Conservation (phyloP, 2,113 vertebrate species). For the Callaeas wilsoni region DNA sequence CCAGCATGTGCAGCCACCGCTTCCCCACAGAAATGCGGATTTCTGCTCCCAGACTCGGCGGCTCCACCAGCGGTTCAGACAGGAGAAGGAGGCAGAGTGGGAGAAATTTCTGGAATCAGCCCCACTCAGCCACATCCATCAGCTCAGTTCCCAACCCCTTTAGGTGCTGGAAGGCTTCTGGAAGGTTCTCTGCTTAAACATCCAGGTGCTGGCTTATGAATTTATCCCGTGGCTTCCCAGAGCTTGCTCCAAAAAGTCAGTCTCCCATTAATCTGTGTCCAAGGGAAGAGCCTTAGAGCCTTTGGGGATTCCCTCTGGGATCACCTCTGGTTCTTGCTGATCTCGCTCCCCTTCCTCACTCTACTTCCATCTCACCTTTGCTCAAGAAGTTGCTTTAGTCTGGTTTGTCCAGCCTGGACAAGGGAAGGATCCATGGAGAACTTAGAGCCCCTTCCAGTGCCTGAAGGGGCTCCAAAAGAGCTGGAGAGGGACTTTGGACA, state of each 20-base stretch:
- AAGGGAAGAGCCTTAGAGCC: background rate
- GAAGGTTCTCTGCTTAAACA: background rate
- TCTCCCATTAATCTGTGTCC: fast-evolving
- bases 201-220: background rate
- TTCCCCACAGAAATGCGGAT: background rate
- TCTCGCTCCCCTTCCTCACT: background rate
- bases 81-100: background rate
- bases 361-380: background rate
- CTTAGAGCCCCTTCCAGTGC: background rate
- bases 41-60: background rate
- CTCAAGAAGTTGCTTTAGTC: background rate
- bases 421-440: background rate
- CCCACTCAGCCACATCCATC: fast-evolving
- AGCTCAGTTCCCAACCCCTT: fast-evolving
- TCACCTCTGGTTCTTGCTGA: background rate
- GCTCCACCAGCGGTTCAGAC: background rate
- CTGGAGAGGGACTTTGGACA: background rate
- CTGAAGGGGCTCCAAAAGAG: background rate
- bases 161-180: background rate
- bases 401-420: background rate
- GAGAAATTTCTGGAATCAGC: background rate
- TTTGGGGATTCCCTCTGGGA: background rate
- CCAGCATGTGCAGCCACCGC: fast-evolving
- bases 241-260: background rate
- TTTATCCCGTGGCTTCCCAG: background rate